Evolutionary conservation across 2,888 invertebrate genomes (phyloP), one percentile per base, ranked within the genome.

Genomic region (Lacanobia wlatinum): DNA sequence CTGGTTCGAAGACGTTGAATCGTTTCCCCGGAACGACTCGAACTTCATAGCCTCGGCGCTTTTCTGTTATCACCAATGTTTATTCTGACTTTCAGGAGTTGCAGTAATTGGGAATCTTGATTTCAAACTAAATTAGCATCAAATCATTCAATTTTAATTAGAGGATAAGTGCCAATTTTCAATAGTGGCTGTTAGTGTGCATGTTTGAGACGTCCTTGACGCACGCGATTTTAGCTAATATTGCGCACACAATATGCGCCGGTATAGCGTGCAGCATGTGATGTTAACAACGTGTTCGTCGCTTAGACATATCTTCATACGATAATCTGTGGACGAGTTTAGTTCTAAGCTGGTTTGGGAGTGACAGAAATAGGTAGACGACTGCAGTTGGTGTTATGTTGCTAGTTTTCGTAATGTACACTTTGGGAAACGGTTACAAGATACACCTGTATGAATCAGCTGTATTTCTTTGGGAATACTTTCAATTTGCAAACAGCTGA

Each of bases 191-290:
- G 18, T 53, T 28, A 23, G 12, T 28, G 4, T 46, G 52, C n/a
- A 14, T 53, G 74, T 21, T 16, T 14, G 1, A 16, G 1, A 23
- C 46, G 77, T 76, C 78, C 78, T 82, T 71, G 62, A 14, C n/a
- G 53, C 82, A 82, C 71, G 82, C 78, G 56, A 70, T 76, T 70
- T 53, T 50, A 70, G 21, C 38, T 38, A 58, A 61, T 38, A 76
- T 58, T 70, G 56, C 43, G 28, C 53, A 38, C 43, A 55, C 18
- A 56, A 52, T 55, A 74, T 50, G 23, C 62, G 34, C 43, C 1
- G 28, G 28, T 28, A 21, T 80, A 40, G 68, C 77, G 62, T 70
- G 64, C 40, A 46, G 1, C 68, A 52, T 64, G 58, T 40, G n/a
- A 58, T 52, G 59, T 40, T 56, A 64, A 28, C n/a, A 21, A 9